phyloP scores from a whole-genome alignment of 2,888 invertebrate genomes.

The Diarsia brunnea region DNA sequence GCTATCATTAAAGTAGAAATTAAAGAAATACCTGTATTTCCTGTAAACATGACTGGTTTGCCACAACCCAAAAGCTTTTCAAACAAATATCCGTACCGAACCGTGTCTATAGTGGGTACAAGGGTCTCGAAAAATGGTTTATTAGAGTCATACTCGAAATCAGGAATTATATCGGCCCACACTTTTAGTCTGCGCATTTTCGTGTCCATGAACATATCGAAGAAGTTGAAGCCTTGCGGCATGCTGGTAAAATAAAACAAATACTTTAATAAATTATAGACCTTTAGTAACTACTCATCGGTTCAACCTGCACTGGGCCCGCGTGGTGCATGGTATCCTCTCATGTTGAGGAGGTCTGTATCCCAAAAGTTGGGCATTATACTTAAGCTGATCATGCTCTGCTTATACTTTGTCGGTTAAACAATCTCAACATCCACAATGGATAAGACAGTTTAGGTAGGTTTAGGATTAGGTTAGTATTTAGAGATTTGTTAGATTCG shows the following conservation, averaged over 20 bases:
- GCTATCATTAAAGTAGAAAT: not conserved
- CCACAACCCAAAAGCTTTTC: constrained; percentile 93
- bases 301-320: not conserved
- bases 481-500: not conserved
- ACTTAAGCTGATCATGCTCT: not conserved
- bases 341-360: not conserved
- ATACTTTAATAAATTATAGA: constrained; percentile 9
- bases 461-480: not conserved
- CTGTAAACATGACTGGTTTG: constrained; percentile 96
- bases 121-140: constrained; percentile 96
- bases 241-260: constrained; percentile 86
- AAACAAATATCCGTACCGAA: constrained; percentile 95
- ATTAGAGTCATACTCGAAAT: constrained; percentile 93
- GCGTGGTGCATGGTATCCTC: not conserved
- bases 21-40: constrained; percentile 92
- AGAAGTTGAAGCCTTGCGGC: constrained; percentile 92
- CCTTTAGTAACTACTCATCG: not conserved
- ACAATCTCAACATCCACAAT: not conserved
- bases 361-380: not conserved
- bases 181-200: constrained; percentile 93
- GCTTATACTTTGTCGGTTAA: not conserved
- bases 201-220: constrained; percentile 94
- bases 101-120: constrained; percentile 97
- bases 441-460: not conserved
- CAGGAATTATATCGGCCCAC: constrained; percentile 95